Percentiles rank a stretch among this genome's conserved stretches.
Evolutionary conservation across 2,797 vertebrate genomes (phyloP).

Genomic region (Emys orbicularis): DNA sequence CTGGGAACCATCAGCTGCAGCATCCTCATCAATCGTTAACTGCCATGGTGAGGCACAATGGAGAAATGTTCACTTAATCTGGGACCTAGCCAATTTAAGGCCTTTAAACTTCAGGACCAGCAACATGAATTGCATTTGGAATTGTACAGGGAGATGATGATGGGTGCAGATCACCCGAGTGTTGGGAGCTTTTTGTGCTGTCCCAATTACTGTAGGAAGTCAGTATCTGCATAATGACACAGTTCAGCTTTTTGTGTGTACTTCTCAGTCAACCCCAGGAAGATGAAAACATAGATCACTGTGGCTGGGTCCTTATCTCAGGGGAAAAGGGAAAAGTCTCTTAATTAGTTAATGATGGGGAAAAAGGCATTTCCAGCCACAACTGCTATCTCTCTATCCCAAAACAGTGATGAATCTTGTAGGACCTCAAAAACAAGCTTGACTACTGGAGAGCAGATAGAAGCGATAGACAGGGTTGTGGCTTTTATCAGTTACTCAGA

Average conservation of each 20-base stretch:
- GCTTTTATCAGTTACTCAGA: background rate
- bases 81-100: no score
- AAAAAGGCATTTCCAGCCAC: background rate
- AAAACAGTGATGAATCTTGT: background rate
- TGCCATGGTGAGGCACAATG: no score
- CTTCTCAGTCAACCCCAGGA: conserved; percentile 36
- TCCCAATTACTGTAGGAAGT: background rate
- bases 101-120: no score
- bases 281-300: conserved; percentile 39
- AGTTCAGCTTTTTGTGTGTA: background rate
- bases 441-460: background rate
- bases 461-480: background rate
- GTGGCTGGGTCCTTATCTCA: conserved; percentile 23
- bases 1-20: no score
- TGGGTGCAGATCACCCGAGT: background rate
- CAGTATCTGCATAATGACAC: background rate
- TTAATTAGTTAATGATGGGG: background rate
- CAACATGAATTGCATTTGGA: background rate
- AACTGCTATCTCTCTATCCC: background rate
- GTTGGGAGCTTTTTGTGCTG: background rate
- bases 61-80: no score
- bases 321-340: conserved; percentile 2
- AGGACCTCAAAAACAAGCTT: conserved; percentile 29
- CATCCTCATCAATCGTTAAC: no score
- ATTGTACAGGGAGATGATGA: background rate